Evolutionary conservation across 2,113 vertebrate species (phyloP).

Genomic region (Cryptotis parvus): DNA sequence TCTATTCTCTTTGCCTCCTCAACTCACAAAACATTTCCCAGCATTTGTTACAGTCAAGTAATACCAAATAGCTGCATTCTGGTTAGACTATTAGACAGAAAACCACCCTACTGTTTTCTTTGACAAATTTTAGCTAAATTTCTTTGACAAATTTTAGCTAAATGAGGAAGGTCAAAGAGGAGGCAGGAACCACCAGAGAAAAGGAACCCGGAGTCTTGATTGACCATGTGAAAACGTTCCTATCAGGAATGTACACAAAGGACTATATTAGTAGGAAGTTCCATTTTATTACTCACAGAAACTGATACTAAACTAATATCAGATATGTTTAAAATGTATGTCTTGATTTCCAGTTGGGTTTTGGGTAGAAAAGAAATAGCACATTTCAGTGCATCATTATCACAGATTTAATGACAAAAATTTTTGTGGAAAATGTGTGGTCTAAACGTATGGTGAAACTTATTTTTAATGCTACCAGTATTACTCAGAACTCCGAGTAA

Average conservation of each 20-base stretch:
- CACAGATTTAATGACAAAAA: too few relatives aligned
- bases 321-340: neutral
- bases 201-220: neutral
- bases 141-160: neutral
- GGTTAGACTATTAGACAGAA: neutral
- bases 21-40: neutral
- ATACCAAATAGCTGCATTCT: neutral
- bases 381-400: too few relatives aligned
- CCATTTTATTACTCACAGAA: too few relatives aligned
- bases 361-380: neutral
- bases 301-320: too few relatives aligned
- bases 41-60: neutral
- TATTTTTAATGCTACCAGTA: too few relatives aligned
- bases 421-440: too few relatives aligned
- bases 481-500: too few relatives aligned
- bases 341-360: neutral
- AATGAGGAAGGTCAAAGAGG: neutral
- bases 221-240: neutral
- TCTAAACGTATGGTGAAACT: too few relatives aligned
- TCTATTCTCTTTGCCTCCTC: neutral
- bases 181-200: neutral
- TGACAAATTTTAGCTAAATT: neutral
- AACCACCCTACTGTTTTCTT: neutral
- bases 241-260: neutral
- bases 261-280: neutral